Evolutionary conservation across 2,113 vertebrate genomes (phyloP).

Genomic region (Trematocara macrostoma): DNA sequence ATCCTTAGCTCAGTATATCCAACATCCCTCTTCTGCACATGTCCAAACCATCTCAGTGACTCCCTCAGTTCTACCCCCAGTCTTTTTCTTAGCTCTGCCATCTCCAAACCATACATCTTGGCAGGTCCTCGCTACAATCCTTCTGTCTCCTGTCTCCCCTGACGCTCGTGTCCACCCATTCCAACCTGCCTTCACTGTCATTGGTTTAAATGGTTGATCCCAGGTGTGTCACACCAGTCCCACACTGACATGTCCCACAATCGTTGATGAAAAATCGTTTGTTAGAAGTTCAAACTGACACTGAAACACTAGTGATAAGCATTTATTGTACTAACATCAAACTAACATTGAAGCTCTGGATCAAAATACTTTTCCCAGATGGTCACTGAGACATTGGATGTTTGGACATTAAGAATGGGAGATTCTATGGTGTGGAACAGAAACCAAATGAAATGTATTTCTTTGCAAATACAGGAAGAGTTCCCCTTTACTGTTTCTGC

Average conservation of each 20-base stretch:
- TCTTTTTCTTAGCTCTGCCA: neutral
- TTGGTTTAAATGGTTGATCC: neutral
- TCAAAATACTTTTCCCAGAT: neutral
- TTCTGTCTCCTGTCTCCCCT: neutral
- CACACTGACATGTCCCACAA: neutral
- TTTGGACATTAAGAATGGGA: neutral
- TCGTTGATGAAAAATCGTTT: neutral
- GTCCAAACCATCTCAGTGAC: neutral
- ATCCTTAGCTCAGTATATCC: neutral
- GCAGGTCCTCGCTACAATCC: neutral
- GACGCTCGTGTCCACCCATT: neutral
- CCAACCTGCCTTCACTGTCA: neutral
- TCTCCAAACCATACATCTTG: neutral
- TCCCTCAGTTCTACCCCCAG: neutral
- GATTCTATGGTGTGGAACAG: neutral
- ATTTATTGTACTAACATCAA: neutral
- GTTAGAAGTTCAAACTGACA: neutral
- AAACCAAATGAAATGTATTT: neutral
- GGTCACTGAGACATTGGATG: neutral
- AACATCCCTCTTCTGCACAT: neutral
- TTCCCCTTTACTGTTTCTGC: neutral
- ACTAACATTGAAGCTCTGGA: neutral
- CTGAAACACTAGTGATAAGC: neutral
- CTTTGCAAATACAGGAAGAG: neutral
- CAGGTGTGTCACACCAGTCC: neutral